Conservation (phyloP, 2,113 vertebrate genomes). For the Gambusia holbrooki region DNA sequence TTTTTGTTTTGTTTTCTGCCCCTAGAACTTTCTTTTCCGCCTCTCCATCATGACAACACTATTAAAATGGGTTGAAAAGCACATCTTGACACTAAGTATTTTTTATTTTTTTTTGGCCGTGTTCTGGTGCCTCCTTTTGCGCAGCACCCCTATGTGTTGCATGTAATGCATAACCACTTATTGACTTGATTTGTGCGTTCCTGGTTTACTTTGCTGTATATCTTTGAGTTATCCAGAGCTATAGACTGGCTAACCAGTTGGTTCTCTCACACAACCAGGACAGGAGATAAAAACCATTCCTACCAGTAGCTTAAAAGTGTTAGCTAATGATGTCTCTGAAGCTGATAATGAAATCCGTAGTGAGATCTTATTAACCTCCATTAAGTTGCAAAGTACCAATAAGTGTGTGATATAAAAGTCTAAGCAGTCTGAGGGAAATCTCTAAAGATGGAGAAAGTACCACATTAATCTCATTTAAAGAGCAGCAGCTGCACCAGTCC, state of each 20-base stretch:
- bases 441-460: neutral
- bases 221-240: neutral
- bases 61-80: too few relatives aligned
- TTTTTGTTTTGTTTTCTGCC: too few relatives aligned
- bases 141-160: too few relatives aligned
- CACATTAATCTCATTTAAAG: neutral
- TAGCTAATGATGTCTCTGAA: too few relatives aligned
- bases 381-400: neutral
- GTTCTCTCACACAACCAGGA: neutral
- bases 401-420: neutral
- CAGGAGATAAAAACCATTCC: neutral
- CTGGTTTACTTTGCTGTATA: too few relatives aligned
- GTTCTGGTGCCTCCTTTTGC: too few relatives aligned
- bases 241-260: neutral
- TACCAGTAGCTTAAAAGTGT: neutral
- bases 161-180: too few relatives aligned
- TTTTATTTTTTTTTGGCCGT: too few relatives aligned
- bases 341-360: constrained; percentile 3
- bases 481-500: neutral
- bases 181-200: too few relatives aligned
- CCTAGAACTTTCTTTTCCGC: too few relatives aligned
- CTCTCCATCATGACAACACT: too few relatives aligned
- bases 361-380: constrained; percentile 5
- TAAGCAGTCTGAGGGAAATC: neutral
- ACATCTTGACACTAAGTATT: too few relatives aligned